Evolutionary conservation across 2,113 vertebrate genomes (phyloP).

Genomic region (Tachycineta bicolor): DNA sequence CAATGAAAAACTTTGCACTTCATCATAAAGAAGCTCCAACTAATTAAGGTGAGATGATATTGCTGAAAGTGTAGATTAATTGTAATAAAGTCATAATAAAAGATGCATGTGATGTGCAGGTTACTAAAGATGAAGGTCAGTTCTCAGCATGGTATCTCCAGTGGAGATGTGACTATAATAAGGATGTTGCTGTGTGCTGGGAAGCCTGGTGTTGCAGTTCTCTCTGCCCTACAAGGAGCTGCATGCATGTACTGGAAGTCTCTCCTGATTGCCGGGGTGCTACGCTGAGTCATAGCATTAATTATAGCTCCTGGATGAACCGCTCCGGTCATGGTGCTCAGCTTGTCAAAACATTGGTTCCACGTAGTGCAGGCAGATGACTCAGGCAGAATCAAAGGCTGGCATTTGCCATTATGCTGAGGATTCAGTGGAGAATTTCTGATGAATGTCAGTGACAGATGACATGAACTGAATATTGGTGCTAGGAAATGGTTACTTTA

Average conservation of each 20-base stretch:
- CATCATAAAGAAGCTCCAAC: neutral
- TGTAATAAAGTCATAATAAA: neutral
- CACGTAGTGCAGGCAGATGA: neutral
- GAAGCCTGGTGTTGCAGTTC: conserved; percentile 10
- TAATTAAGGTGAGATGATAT: neutral
- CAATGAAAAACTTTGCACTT: neutral
- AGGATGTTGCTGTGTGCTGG: conserved; percentile 28
- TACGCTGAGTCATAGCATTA: conserved; percentile 42
- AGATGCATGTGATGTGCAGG: neutral
- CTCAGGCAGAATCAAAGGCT: neutral
- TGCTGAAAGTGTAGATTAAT: neutral
- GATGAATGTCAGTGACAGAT: neutral
- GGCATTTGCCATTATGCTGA: neutral
- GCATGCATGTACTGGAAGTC: neutral
- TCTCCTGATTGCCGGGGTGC: neutral
- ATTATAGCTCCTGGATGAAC: conserved; percentile 44
- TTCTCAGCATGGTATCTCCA: neutral
- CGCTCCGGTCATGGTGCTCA: neutral
- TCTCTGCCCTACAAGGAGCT: conserved; percentile 58
- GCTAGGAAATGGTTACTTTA: neutral
- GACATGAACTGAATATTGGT: neutral
- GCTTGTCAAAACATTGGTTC: neutral
- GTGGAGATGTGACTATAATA: conserved; percentile 64
- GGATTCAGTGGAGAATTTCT: neutral
- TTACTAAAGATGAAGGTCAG: conserved; percentile 34